Base-by-base conservation (phyloP, 1,140 invertebrate genomes). In the Asbolus verrucosus region DNA sequence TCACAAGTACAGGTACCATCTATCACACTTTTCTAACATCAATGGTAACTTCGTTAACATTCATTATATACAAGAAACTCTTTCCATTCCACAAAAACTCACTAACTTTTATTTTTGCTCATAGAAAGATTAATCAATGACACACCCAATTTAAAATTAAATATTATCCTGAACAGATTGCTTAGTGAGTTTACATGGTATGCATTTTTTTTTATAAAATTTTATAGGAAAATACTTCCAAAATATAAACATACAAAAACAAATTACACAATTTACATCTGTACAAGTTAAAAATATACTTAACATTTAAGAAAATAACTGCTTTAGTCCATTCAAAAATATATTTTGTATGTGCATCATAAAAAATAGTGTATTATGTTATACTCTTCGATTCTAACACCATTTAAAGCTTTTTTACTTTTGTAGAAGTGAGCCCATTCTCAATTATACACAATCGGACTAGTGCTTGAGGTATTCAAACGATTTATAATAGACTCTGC, bases 11-110 rank as follows among this genome's bases (percentile, higher is more conserved):
- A 76, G 70, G 72, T 76, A 76, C 74, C 72, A 74, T 43, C 75
- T 76, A 76, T 76, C 75, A 76, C 75, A 72, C 73, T 50, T 61
- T 69, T 69, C 73, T 76, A 76, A 74, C 73, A 74, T 67, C 68
- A 69, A 74, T 71, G 62, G 60, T 72, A 73, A 69, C 68, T 73
- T 65, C 19, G 46, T 65, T 41, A 31, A 65, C 36, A 65, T 39
- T 41, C 19, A 54, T 46, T 54, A 54, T 54, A 27, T 54, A 54
- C 46, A 54, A 50, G 19, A 54, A 54, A 11, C 13, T 54, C n/a
- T 2, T 27, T 13, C 46, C 9, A 13, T 24, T 11, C 19, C 46
- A 27, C 21, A 8, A 54, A 50, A 27, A 54, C 46, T 14, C 46
- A 27, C 19, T 14, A 36, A 36, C 6, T 36, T 36, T n/a, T n/a